phyloP scores from a whole-genome alignment of 2,888 invertebrate species.

The Drosophila subquinaria region DNA sequence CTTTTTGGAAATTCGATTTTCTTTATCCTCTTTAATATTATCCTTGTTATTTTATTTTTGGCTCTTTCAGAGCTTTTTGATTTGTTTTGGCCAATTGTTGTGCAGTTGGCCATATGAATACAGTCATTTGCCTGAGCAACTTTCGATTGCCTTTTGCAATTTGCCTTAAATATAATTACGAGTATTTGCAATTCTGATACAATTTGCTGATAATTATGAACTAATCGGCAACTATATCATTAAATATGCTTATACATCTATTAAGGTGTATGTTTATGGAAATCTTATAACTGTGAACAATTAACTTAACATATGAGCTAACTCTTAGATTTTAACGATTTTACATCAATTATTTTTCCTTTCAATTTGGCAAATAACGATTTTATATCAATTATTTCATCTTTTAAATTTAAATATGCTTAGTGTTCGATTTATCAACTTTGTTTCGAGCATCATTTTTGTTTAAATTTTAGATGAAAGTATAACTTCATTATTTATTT shows the following conservation, averaged over 20 bases:
- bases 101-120: conserved; percentile 42
- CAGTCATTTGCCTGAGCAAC: conserved; percentile 34
- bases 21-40: not conserved
- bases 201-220: conserved; percentile 20
- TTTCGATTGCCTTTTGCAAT: conserved; percentile 28
- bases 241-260: conserved; percentile 38
- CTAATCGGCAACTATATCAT: conserved; percentile 24
- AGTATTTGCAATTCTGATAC: conserved; percentile 19
- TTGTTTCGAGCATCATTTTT: not conserved
- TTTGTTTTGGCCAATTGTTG: conserved; percentile 41
- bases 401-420: conserved; percentile 20
- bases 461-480: not conserved
- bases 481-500: not conserved
- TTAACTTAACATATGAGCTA: conserved; percentile 11
- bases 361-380: conserved; percentile 20
- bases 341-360: conserved; percentile 43
- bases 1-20: conserved; percentile 42
- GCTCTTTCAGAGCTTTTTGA: conserved; percentile 38
- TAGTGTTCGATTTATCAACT: not conserved
- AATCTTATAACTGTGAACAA: conserved; percentile 21
- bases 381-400: conserved; percentile 37
- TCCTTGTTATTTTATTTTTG: conserved; percentile 4
- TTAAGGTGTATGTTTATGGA: conserved; percentile 2
- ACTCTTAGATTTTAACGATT: conserved; percentile 5
- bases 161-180: conserved; percentile 24